Evolutionary conservation across 2,797 vertebrate genomes (phyloP).

Genomic region (Periparus ater): DNA sequence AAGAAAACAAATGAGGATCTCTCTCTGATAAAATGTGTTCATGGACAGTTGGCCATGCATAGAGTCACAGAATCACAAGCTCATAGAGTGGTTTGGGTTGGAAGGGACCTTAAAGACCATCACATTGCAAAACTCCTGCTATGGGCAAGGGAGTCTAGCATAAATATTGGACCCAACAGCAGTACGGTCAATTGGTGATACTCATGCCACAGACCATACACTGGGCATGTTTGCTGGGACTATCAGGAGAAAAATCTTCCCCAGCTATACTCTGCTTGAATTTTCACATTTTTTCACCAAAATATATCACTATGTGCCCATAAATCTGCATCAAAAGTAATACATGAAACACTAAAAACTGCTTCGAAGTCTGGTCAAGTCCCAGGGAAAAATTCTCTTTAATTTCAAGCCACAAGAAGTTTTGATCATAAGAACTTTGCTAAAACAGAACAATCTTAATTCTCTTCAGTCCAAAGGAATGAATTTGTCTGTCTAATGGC

Average conservation of each 20-base stretch:
- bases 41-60: too few relatives aligned
- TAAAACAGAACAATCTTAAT: background rate
- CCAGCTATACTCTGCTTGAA: background rate
- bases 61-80: background rate
- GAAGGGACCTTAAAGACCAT: background rate
- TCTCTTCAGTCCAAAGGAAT: background rate
- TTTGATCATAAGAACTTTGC: background rate
- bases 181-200: rapidly evolving
- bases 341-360: background rate
- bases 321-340: background rate
- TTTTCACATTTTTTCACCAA: background rate
- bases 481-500: background rate
- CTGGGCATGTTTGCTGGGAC: background rate
- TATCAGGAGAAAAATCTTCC: background rate
- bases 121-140: background rate
- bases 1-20: background rate
- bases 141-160: background rate
- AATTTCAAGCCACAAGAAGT: background rate
- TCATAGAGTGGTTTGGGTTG: background rate
- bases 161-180: background rate
- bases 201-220: background rate
- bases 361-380: background rate
- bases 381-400: background rate
- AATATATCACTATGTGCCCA: rapidly evolving
- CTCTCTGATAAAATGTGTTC: rapidly evolving